Evolutionary conservation across 2,888 invertebrate species (phyloP).

Genomic region (Drosophila anomalipes): DNA sequence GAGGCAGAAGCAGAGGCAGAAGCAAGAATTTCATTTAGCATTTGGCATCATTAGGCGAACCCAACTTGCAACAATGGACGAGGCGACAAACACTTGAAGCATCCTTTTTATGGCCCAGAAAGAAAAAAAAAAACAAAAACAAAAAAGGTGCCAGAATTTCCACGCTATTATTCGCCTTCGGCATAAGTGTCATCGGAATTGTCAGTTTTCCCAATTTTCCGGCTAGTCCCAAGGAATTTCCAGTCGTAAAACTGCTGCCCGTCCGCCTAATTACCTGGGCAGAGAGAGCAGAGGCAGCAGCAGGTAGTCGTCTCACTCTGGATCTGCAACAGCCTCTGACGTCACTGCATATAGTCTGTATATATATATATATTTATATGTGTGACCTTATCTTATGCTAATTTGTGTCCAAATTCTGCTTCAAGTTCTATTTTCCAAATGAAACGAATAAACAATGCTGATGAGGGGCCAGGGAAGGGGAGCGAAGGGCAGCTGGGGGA

Average conservation of each 20-base stretch:
- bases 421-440: conserved; percentile 63
- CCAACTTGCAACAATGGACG: conserved; percentile 37
- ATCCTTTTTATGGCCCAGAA: conserved; percentile 44
- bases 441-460: conserved; percentile 59
- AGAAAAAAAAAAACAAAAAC: background rate
- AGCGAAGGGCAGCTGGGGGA: background rate
- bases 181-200: conserved; percentile 1
- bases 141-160: conserved; percentile 50
- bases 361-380: background rate
- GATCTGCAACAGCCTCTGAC: conserved; percentile 43
- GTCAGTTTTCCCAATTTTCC: conserved; percentile 6
- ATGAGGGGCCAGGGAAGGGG: background rate
- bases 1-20: background rate
- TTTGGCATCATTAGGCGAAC: conserved; percentile 45
- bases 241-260: conserved; percentile 46
- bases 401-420: conserved; percentile 47
- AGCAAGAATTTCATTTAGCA: conserved; percentile 31
- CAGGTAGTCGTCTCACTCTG: conserved; percentile 33
- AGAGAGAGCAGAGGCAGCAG: background rate
- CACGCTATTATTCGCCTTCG: conserved; percentile 11
- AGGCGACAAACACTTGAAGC: conserved; percentile 37
- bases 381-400: conserved; percentile 71
- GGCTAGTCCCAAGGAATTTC: conserved; percentile 36
- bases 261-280: conserved; percentile 43
- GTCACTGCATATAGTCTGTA: conserved; percentile 37